phyloP scores from a whole-genome alignment of 2,797 vertebrate species.

The Malurus leucopterus region DNA sequence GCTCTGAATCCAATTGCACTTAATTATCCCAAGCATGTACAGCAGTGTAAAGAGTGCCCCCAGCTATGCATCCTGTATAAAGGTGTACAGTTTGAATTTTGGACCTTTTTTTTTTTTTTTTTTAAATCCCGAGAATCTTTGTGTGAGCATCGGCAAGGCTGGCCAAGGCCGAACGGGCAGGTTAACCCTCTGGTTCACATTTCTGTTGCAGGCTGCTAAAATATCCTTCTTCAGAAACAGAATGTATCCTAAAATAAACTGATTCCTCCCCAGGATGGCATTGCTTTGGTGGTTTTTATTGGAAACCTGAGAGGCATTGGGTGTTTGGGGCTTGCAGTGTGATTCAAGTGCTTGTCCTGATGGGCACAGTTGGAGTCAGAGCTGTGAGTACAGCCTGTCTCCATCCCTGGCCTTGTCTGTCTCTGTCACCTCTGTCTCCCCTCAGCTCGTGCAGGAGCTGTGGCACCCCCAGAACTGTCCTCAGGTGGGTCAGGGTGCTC shows the following conservation, averaged over 20 bases:
- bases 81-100: constrained; percentile 13
- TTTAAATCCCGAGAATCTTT: not conserved
- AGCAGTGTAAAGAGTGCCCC: not conserved
- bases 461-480: not conserved
- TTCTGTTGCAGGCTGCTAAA: constrained; percentile 13
- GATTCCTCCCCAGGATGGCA: not conserved
- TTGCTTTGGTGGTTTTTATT: not conserved
- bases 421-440: not conserved
- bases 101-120: not conserved
- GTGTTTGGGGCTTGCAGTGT: accelerated
- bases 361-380: not conserved
- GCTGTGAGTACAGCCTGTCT: accelerated
- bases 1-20: constrained; percentile 4
- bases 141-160: constrained; percentile 15
- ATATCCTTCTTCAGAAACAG: constrained; percentile 10
- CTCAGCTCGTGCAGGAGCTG: not conserved
- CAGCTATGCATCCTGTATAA: constrained; percentile 6
- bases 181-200: not conserved
- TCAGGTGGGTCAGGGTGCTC: too few species aligned
- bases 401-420: not conserved
- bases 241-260: constrained; percentile 56
- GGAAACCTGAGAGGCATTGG: not conserved
- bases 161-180: constrained; percentile 10
- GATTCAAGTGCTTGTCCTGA: not conserved
- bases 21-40: constrained; percentile 3